Conservation (phyloP, 2,888 invertebrate species). For the Tryphoninae sp. region DNA sequence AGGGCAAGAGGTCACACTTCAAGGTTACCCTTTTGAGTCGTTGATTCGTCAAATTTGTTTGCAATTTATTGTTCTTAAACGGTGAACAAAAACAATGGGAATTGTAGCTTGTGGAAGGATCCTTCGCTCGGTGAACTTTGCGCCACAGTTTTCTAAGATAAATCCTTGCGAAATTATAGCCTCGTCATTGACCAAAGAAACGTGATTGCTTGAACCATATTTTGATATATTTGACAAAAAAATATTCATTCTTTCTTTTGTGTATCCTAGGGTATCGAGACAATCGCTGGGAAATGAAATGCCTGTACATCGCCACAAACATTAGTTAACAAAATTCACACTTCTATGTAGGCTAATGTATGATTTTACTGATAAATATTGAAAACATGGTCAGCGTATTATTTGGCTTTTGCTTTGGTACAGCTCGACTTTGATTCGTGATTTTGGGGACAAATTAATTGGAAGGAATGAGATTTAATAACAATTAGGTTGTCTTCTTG, state of each 20-base stretch:
- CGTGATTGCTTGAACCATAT: background rate
- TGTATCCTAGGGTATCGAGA: background rate
- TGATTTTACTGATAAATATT: constrained; percentile 27
- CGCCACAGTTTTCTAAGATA: background rate
- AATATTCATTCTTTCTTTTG: too few species aligned
- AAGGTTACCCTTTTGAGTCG: constrained; percentile 52
- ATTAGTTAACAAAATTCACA: constrained; percentile 23
- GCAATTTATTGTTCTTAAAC: background rate
- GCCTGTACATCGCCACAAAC: background rate
- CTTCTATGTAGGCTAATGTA: constrained; percentile 11
- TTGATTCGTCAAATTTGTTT: background rate
- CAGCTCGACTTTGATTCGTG: constrained; percentile 20
- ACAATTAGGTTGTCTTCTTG: background rate
- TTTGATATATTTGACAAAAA: background rate
- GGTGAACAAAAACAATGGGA: background rate
- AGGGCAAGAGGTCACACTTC: constrained; percentile 58
- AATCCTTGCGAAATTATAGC: background rate
- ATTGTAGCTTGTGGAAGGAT: background rate
- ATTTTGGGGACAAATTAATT: background rate
- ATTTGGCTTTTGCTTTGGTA: constrained; percentile 50
- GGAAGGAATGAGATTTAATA: background rate
- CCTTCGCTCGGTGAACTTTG: too few species aligned
- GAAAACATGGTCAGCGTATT: constrained; percentile 28
- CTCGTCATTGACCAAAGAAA: background rate
- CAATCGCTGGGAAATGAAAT: background rate